phyloP scores from a whole-genome alignment of 2,888 invertebrate genomes.

The Formica aserva region DNA sequence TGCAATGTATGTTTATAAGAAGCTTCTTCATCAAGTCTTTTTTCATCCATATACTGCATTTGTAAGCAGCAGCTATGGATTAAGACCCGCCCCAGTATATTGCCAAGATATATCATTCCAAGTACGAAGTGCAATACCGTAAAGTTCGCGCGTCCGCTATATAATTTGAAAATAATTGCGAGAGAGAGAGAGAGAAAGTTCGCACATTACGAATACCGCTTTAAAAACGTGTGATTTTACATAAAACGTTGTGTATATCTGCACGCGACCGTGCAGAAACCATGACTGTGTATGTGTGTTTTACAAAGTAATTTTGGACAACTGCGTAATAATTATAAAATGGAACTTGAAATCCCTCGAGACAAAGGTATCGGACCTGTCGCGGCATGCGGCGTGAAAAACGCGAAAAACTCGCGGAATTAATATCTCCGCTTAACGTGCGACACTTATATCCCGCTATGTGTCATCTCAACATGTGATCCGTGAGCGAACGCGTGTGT shows the following conservation, averaged over 20 bases:
- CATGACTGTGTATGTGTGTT: constrained; percentile 18
- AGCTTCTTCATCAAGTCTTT: neutral
- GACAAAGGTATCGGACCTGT: constrained; percentile 58
- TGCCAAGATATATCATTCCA: neutral
- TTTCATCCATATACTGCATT: neutral
- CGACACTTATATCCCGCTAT: constrained; percentile 59
- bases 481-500: constrained; percentile 1
- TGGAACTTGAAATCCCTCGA: constrained; percentile 64
- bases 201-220: constrained; percentile 32
- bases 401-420: constrained; percentile 64
- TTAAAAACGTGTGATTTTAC: constrained; percentile 60
- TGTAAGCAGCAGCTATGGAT: neutral
- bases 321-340: constrained; percentile 71
- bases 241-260: constrained; percentile 6
- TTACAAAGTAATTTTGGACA: constrained; percentile 64
- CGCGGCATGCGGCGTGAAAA: constrained; percentile 55
- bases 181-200: constrained; percentile 38
- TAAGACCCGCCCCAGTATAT: neutral
- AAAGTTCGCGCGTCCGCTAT: constrained; percentile 21
- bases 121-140: constrained; percentile 30
- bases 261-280: constrained; percentile 22
- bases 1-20: neutral
- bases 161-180: constrained; percentile 69
- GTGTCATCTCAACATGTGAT: constrained; percentile 59
- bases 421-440: constrained; percentile 70